Conservation (phyloP, 2,888 invertebrate genomes). For the Oxyscelio sp. region DNA sequence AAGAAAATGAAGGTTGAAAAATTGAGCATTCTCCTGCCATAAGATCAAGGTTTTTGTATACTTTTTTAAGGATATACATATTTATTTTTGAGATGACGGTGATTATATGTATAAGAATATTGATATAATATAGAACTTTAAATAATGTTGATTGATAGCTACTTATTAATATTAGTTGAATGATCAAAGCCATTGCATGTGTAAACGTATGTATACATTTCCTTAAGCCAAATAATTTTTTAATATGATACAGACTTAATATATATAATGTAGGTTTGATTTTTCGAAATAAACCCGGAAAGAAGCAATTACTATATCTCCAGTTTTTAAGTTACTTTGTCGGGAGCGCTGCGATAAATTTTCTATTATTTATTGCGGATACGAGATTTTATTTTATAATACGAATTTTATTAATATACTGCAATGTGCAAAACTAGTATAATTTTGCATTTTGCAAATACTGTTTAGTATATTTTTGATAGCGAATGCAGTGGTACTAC, state of each 20-base stretch:
- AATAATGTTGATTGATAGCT: slow-evolving; percentile 52
- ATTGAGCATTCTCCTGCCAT: slow-evolving; percentile 40
- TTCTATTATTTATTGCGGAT: slow-evolving; percentile 19
- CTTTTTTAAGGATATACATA: slow-evolving; percentile 28
- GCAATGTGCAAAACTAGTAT: slow-evolving; percentile 51
- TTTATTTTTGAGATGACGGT: slow-evolving; percentile 55
- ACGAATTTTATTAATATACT: not conserved
- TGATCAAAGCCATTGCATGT: slow-evolving; percentile 57
- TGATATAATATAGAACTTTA: slow-evolving; percentile 8
- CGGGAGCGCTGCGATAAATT: slow-evolving; percentile 54
- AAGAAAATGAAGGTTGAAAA: slow-evolving; percentile 39
- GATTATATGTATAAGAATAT: slow-evolving; percentile 15
- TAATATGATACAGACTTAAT: slow-evolving; percentile 33
- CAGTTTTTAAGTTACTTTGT: slow-evolving; percentile 30
- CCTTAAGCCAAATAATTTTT: slow-evolving; percentile 74
- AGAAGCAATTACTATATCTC: slow-evolving; percentile 9
- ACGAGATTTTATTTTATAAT: slow-evolving; percentile 23
- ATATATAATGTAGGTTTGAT: slow-evolving; percentile 8
- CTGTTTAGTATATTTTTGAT: slow-evolving; percentile 75
- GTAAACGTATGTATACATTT: slow-evolving; percentile 52
- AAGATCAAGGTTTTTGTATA: slow-evolving; percentile 53
- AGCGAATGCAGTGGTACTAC: slow-evolving; percentile 37
- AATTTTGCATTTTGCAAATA: slow-evolving; percentile 80
- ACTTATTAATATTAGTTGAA: slow-evolving; percentile 55
- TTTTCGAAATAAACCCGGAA: slow-evolving; percentile 18